Evolutionary conservation across 2,888 invertebrate genomes (phyloP), one percentile per base, ranked within the genome.

Genomic region (Sphecodes monilicornis): DNA sequence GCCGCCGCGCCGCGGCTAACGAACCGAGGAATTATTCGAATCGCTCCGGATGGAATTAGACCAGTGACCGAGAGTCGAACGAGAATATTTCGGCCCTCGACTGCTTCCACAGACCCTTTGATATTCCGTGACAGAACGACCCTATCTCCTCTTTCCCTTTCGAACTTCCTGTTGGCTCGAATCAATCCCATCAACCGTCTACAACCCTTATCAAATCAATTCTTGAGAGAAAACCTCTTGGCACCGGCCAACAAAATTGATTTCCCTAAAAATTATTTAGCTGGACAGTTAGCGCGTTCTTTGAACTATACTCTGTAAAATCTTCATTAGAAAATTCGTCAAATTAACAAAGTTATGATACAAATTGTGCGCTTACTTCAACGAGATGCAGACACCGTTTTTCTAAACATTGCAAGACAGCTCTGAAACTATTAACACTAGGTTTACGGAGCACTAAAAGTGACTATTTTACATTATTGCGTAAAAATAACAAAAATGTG

Each of bases 1-100:
- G n/a, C n/a, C 76, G 71, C 82, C 73, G 29, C 60, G 71, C 83
- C 75, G 36, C 64, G 76, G 70, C 69, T 81, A 86, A 84, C 87
- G 87, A 86, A 78, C 77, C 87, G 69, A 64, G 57, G 81, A 77
- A 86, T 84, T 80, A 86, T 79, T 86, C 77, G 86, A 74, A 84
- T 84, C 68, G 46, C 46, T 36, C 26, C 66, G 16, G 50, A 78
- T 68, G 82, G 39, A 75, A 84, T 81, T 70, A 41, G 41, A 46
- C 54, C 26, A 1, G 64, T n/a, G 41, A 43, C 41, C 36, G 43
- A 18, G 13, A 16, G 29, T 10, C 70, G 46, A 32, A 70, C 8
- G 32, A 22, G 46, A 70, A 46, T 70, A 70, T 70, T 70, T 70
- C 29, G 46, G 46, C 29, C 66, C 66, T 36, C 66, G 66, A 36